phyloP scores from a whole-genome alignment of 1,140 invertebrate species.

The Mesaphorura yosii region DNA sequence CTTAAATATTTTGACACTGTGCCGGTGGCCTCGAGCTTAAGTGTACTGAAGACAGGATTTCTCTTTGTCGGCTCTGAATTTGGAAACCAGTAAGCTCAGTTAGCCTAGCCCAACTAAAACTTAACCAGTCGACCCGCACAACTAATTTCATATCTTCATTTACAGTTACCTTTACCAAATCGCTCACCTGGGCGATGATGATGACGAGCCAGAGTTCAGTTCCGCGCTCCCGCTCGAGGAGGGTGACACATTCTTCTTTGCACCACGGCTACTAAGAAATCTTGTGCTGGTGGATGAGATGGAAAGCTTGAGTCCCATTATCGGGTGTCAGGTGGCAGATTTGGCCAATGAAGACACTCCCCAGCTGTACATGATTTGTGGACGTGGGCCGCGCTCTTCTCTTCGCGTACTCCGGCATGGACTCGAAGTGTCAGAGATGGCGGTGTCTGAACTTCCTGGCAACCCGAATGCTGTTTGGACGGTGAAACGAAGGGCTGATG shows the following conservation, averaged over 20 bases:
- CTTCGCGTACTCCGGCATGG: constrained; percentile 89
- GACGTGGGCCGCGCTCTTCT: constrained; percentile 84
- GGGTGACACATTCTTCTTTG: constrained; percentile 98
- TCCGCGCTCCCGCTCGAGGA: constrained; percentile 96
- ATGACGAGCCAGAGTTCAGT: constrained; percentile 98
- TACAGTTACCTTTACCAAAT: constrained; percentile 95
- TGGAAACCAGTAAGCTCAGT: constrained; percentile 90
- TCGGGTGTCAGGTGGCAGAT: constrained; percentile 64
- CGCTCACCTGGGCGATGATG: constrained; percentile 95
- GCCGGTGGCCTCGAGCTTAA: constrained; percentile 88
- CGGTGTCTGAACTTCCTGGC: constrained; percentile 95
- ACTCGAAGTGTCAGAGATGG: constrained; percentile 97
- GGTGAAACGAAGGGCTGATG: constrained; percentile 88
- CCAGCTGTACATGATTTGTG: constrained; percentile 92
- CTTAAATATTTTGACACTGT: constrained; percentile 99
- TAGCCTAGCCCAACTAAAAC: too few species aligned
- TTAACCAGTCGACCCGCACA: too few species aligned
- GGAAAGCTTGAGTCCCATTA: constrained; percentile 90
- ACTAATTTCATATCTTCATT: too few species aligned
- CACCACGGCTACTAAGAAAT: constrained; percentile 84
- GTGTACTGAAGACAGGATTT: constrained; percentile 97
- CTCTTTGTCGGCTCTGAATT: constrained; percentile 98
- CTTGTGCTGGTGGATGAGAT: constrained; percentile 96
- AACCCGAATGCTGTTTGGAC: constrained; percentile 99
- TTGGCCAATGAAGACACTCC: constrained; percentile 95